Base-by-base conservation (phyloP, 2,797 vertebrate genomes). In the Fratercula arctica region DNA sequence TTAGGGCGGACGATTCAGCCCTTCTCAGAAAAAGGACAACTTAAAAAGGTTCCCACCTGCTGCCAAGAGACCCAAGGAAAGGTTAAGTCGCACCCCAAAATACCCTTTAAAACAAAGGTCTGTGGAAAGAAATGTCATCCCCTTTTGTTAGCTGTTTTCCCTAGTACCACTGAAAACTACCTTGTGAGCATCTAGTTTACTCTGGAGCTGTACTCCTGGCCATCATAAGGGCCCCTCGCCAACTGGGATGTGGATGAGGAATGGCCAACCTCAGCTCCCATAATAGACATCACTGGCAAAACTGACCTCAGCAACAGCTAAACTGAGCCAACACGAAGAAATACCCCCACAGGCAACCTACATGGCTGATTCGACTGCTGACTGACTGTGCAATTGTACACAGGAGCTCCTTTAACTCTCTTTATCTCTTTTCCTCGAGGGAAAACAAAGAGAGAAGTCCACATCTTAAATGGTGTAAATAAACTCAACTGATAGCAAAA, bases 21-120 rank as follows among this genome's bases (percentile, higher is more conserved):
- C 61, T 94, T 93, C 95, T 94, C 89, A 94, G 83, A 69, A 93
- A 97, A 96, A 87, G 91, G 89, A 90, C 74, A 93, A 56, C 75
- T 88, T 75, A 48, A 92, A 88, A 92, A 96, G 61, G 68, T 87
- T 93, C 90, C 91, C 89, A 92, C 70, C 77, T 95, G 87, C 91
- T 96, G 81, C 81, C 87, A 94, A 73, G 66, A 94, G 73, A 96
- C 92, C 76, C 89, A 86, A 89, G 31, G 69, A 83, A 76, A 97
- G 81, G 89, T 87, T 87, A 93, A 92, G 64, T 73, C 0, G 0
- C 15, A 90, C 76, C 45, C 37, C 84, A 84, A 92, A 94, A 90
- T n/a, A 85, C 61, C 39, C 88, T 73, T 77, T 87, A 64, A 83
- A 89, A 89, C 35, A 66, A 80, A 92, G 37, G 53, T 54, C 60